Percentiles rank a stretch among this genome's conserved stretches.
Evolutionary conservation across 2,888 invertebrate species (phyloP).

Genomic region (Papilio elwesi): DNA sequence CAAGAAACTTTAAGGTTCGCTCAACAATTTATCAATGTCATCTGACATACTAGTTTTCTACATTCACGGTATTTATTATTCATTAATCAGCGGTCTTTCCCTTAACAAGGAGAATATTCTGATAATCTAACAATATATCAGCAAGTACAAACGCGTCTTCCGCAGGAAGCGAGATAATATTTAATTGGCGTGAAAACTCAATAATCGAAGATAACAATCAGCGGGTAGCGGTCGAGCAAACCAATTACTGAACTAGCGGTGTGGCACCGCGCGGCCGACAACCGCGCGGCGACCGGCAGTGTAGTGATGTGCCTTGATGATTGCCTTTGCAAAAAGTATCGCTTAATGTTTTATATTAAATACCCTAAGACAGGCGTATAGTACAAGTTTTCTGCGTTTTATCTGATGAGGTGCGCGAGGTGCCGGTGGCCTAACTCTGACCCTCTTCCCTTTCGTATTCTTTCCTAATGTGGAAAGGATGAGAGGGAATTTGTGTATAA

Average conservation of each 20-base stretch:
- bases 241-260: conserved; percentile 76
- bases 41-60: conserved; percentile 19
- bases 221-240: conserved; percentile 65
- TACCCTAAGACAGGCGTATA: too few species aligned
- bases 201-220: conserved; percentile 83
- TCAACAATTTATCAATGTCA: conserved; percentile 23
- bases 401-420: too few species aligned
- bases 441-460: too few species aligned
- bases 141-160: conserved; percentile 59
- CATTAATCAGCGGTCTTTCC: conserved; percentile 27
- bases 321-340: neutral
- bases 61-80: conserved; percentile 36
- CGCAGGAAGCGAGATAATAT: conserved; percentile 78
- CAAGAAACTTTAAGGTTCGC: neutral
- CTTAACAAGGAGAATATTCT: conserved; percentile 37
- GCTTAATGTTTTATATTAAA: neutral
- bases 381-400: too few species aligned
- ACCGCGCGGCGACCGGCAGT: conserved; percentile 50
- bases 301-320: conserved; percentile 34
- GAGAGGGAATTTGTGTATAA: too few species aligned
- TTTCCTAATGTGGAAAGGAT: too few species aligned
- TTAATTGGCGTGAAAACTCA: conserved; percentile 83
- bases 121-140: conserved; percentile 59
- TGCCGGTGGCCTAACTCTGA: too few species aligned
- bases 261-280: conserved; percentile 69